Conservation (phyloP, 2,113 vertebrate species). For the Corythoichthys intestinalis region DNA sequence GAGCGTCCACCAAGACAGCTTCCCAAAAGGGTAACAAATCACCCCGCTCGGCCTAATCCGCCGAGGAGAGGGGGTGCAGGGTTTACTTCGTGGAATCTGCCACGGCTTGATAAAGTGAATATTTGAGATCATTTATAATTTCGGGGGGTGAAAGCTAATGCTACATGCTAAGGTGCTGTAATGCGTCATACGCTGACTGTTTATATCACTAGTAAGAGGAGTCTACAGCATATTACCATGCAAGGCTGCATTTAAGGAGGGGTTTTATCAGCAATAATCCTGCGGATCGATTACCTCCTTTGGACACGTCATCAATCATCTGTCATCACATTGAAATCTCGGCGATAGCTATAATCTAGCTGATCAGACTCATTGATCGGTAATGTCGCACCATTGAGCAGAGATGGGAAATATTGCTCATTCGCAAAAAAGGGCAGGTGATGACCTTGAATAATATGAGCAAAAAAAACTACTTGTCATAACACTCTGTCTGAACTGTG, state of each 20-base stretch:
- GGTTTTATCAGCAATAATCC: slow-evolving; percentile 59
- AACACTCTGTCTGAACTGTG: no score
- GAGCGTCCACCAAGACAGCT: slow-evolving; percentile 66
- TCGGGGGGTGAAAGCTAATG: not conserved
- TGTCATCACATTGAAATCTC: slow-evolving; percentile 67
- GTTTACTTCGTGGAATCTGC: slow-evolving; percentile 42
- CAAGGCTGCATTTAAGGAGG: slow-evolving; percentile 17
- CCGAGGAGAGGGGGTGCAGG: slow-evolving; percentile 25
- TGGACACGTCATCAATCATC: slow-evolving; percentile 66
- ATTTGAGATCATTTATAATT: slow-evolving; percentile 26
- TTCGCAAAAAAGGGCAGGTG: not conserved
- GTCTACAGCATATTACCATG: not conserved
- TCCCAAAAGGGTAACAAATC: slow-evolving; percentile 77
- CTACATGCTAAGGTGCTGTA: slow-evolving; percentile 6
- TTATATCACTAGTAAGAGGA: not conserved
- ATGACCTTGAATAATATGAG: no score
- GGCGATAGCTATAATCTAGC: slow-evolving; percentile 63
- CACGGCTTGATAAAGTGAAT: slow-evolving; percentile 40
- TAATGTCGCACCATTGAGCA: slow-evolving; percentile 48
- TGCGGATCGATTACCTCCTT: slow-evolving; percentile 43
- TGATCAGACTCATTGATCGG: slow-evolving; percentile 64
- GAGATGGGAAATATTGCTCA: not conserved
- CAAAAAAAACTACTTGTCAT: no score
- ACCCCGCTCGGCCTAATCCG: slow-evolving; percentile 62
- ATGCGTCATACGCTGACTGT: not conserved